Base-by-base conservation (phyloP, 2,113 vertebrate species). In the Actenoides hombroni region DNA sequence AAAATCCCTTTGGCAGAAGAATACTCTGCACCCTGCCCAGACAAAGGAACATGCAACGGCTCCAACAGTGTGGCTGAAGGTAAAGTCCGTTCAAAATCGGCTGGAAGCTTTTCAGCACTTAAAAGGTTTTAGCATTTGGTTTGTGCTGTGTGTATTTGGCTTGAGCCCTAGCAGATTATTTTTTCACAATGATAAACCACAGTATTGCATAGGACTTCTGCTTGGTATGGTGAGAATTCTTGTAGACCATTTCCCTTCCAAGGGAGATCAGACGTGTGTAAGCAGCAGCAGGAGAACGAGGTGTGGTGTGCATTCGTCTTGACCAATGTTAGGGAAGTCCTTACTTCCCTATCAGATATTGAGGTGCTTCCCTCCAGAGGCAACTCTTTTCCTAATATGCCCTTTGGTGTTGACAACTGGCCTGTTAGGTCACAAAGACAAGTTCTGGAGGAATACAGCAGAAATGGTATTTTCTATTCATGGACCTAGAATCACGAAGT, bases 11-110 rank as follows among this genome's bases (percentile, higher is more conserved):
- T 98, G 91, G 97, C 90, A 16, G 97, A 98, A 29, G 97, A 97
- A 37, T 96, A 81, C 88, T 96, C 97, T 94, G 94, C 97, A 74
- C 96, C 95, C 65, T 97, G 93, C 90, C 94, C 80, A 90, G 98
- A 95, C 97, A 98, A 94, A 94, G 98, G 97, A 44, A 94, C 98
- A 67, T 99, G 98, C 98, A 99, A 97, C 67, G 98, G 99, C 93
- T 98, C 98, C 25, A 98, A 98, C 39, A 98, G 98, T 80, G 89
- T 98, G 33, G 98, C 97, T 96, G 99, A 99, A 96, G 99, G 99
- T 99, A 95, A 98, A 97, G 12, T 16, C 9, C 79, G 16, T 28
- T 90, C 44, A 64, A 20, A 76, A 54, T 24, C 19, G 31, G 1
- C 74, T 91, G 35, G 48, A 73, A 69, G 42, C 51, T 74, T 86